Conservation (phyloP, 2,113 vertebrate genomes). For the Pungitius pungitius region DNA sequence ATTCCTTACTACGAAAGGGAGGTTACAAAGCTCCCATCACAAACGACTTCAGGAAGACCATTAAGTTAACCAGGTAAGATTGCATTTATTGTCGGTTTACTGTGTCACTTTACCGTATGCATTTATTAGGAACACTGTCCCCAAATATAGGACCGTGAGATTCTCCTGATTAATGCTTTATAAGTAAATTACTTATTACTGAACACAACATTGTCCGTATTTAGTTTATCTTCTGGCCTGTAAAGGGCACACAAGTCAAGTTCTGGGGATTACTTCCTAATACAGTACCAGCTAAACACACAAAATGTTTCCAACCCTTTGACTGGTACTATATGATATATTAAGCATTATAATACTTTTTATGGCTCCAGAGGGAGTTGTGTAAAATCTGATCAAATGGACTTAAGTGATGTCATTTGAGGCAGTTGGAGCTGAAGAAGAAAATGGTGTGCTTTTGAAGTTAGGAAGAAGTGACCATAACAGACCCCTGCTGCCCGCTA, state of each 20-base stretch:
- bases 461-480: background rate
- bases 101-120: background rate
- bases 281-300: too few species aligned
- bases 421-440: background rate
- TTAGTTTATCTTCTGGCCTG: too few species aligned
- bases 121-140: background rate
- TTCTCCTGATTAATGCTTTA: background rate
- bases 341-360: background rate
- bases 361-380: background rate
- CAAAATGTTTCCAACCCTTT: too few species aligned
- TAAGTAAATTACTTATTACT: too few species aligned
- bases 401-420: slow-evolving; percentile 5
- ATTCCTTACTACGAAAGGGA: slow-evolving; percentile 99
- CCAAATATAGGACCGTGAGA: background rate
- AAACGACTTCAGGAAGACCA: slow-evolving; percentile 99
- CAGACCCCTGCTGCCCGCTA: background rate
- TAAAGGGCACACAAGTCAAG: background rate
- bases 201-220: too few species aligned
- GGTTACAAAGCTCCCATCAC: slow-evolving; percentile 99
- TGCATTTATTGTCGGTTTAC: background rate
- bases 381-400: background rate
- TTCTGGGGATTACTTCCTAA: background rate
- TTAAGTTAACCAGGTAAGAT: slow-evolving; percentile 99
- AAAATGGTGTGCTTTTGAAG: background rate
- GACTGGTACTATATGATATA: background rate